Evolutionary conservation across 2,888 invertebrate genomes (phyloP), one percentile per base, ranked within the genome.

Genomic region (Ligdia adustata): DNA sequence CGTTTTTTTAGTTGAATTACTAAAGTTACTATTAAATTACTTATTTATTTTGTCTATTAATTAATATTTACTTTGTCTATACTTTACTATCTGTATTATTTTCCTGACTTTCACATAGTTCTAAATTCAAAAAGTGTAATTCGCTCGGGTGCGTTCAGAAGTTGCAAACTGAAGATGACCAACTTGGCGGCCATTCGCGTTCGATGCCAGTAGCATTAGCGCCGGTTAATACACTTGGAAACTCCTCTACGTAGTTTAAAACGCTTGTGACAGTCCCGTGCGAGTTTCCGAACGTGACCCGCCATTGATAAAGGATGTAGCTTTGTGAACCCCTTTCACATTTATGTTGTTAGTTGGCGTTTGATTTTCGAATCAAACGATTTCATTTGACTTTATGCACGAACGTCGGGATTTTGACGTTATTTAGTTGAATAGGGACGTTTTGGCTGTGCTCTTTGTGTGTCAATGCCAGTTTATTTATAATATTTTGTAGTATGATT

Each of bases 181-280:
- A 52, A 52, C 47, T 50, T 43, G 44, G 27, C 44, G 48, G 58
- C 68, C 66, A 71, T 69, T 70, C 66, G 66, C 62, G 73, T 75
- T 75, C 73, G 52, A 52, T 49, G 51, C 13, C 37, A 16, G 31
- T 37, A 44, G 72, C 69, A 73, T 78, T 77, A 75, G 74, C 60
- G 67, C 62, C 62, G 55, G 64, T 69, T 80, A 81, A 79, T 77
- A 79, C 81, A 79, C 77, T 82, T 79, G 72, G 67, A 47, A 68
- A 81, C 69, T 78, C 64, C 44, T 67, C 74, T 72, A 76, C 66
- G 62, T 64, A 64, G 69, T 76, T 77, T 74, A 69, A 81, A 83
- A 79, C 75, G 76, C 66, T 70, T 72, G 57, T 75, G 83, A 81
- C 82, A 81, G 79, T 64, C 62, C 66, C 61, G 63, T 48, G 53